phyloP scores from a whole-genome alignment of 2,113 vertebrate genomes.

The Clarias macrocephalus region DNA sequence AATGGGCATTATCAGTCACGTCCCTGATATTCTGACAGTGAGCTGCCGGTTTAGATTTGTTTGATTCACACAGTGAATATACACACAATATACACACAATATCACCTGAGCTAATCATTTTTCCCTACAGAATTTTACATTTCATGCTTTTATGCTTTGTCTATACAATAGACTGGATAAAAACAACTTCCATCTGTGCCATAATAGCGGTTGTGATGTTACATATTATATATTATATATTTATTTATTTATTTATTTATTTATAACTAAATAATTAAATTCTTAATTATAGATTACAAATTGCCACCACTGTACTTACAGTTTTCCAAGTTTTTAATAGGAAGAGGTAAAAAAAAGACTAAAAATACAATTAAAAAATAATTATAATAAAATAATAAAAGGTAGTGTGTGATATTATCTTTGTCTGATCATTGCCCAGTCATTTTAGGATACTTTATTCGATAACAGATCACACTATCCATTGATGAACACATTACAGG shows the following conservation, averaged over 20 bases:
- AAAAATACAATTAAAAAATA: background rate
- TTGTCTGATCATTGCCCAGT: background rate
- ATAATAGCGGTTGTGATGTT: background rate
- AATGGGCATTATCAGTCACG: slow-evolving; percentile 11
- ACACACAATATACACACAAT: background rate
- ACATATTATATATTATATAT: background rate
- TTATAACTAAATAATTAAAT: background rate
- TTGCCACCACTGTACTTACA: background rate
- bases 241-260: no score
- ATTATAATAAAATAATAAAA: no score
- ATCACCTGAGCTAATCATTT: background rate
- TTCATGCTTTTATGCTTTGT: background rate
- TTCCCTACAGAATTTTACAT: background rate
- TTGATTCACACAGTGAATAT: background rate
- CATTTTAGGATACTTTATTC: background rate
- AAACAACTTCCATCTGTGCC: background rate
- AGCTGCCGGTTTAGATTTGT: slow-evolving; percentile 9
- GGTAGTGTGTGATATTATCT: background rate
- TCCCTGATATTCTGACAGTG: slow-evolving; percentile 3
- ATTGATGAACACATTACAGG: background rate
- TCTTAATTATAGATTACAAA: background rate
- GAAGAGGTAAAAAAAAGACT: background rate
- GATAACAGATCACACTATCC: background rate
- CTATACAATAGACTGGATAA: background rate
- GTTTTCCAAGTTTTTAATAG: background rate